Evolutionary conservation across 2,113 vertebrate species (phyloP), one percentile per base, ranked within the genome.

Genomic region (Pelecanoides urinatrix): DNA sequence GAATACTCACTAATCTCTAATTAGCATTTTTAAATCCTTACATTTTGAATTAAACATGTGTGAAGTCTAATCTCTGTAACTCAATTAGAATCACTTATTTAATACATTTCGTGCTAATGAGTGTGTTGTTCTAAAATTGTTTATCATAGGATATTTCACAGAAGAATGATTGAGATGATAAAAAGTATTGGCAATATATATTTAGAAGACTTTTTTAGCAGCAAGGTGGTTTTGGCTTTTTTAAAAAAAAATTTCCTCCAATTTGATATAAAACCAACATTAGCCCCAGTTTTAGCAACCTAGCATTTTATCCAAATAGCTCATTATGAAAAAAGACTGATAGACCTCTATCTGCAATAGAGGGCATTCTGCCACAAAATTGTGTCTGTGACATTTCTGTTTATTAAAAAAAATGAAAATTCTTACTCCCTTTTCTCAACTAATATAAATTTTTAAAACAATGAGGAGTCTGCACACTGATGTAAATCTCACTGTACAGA

Each of bases 21-120:
- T 96, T 97, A 96, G 34, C 90, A 96, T 97, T 96, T 97, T 93
- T 71, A 92, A 97, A 94, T 82, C 78, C 62, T 71, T 85, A 13
- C 21, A 94, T 94, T 96, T 95, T 87, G 62, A 95, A 85, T 94
- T 95, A 90, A 96, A 94, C 75, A 95, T 77, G 81, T 70, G 92
- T 91, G 59, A 95, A 94, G 70, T 63, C 59, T 96, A 92, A 86
- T 90, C 72, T 93, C 82, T 77, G 26, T 71, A 91, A 66, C 25
- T 88, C 84, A 97, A 85, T 92, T 96, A 87, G 47, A 90, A 86
- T 85, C 0, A 7, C 55, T 94, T 86, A 90, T 81, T 95, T 79
- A 79, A 82, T 88, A 58, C 19, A 58, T 71, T 94, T 90, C 90
- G 13, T 88, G 16, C 14, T 92, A 95, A 95, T 88, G 30, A 92